phyloP scores from a whole-genome alignment of 2,888 invertebrate species.

The Mimas tiliae region DNA sequence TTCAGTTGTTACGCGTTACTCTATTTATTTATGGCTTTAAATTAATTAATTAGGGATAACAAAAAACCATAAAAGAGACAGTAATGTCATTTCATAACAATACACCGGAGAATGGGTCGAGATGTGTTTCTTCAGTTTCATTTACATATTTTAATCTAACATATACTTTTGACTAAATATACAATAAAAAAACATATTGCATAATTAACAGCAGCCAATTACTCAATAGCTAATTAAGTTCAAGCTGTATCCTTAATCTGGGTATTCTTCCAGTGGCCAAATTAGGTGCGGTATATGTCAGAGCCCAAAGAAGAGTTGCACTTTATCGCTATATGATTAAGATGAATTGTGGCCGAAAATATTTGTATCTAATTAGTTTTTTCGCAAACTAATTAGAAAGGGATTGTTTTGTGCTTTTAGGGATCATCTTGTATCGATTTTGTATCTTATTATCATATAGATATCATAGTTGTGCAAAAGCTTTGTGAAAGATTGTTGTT shows the following conservation, averaged over 20 bases:
- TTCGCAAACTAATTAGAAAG: no score
- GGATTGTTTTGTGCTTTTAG: not conserved
- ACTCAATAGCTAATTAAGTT: constrained; percentile 1
- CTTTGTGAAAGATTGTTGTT: no score
- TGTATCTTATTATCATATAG: no score
- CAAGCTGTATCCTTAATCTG: not conserved
- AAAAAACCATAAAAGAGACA: not conserved
- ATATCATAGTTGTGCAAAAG: no score
- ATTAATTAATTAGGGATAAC: not conserved
- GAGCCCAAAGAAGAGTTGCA: not conserved
- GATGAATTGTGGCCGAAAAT: not conserved
- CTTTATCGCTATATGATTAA: constrained; percentile 2
- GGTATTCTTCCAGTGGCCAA: constrained; percentile 5
- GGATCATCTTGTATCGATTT: no score
- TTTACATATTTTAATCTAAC: not conserved
- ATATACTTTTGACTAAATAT: no score
- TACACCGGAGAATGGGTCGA: not conserved
- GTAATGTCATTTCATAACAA: not conserved
- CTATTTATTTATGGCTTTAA: not conserved
- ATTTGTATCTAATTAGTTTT: not conserved
- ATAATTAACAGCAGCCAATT: not conserved
- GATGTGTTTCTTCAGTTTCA: not conserved
- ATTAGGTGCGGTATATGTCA: not conserved
- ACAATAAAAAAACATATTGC: not conserved
- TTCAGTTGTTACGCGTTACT: not conserved